Conservation (phyloP, 1,140 invertebrate species). For the Heliconius hewitsoni region DNA sequence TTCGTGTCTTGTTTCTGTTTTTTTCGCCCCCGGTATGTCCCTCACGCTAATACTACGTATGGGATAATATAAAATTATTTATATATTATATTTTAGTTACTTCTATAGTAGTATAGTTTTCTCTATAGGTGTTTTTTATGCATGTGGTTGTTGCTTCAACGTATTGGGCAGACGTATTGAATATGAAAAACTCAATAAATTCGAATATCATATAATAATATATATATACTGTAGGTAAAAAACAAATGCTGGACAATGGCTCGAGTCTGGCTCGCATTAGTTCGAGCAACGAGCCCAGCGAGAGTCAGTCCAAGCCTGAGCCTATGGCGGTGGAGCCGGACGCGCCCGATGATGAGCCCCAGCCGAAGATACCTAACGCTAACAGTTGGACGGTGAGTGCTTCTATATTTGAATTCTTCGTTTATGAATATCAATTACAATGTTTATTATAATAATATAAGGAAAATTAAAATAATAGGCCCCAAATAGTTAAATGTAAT, state of each 20-base stretch:
- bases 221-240: conserved; percentile 66
- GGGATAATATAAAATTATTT: not conserved
- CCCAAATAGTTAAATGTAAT: too few species aligned
- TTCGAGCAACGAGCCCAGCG: conserved; percentile 48
- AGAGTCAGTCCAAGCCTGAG: conserved; percentile 42
- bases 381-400: conserved; percentile 67
- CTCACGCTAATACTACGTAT: too few species aligned
- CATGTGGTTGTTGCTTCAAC: not conserved
- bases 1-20: not conserved
- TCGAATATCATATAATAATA: not conserved
- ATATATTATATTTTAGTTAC: not conserved
- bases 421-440: too few species aligned
- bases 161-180: not conserved
- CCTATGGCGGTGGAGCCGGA: conserved; percentile 38
- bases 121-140: not conserved
- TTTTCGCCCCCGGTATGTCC: not conserved
- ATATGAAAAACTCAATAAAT: not conserved
- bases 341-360: conserved; percentile 32
- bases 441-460: too few species aligned
- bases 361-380: conserved; percentile 60
- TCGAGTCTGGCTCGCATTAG: conserved; percentile 49
- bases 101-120: not conserved
- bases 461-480: too few species aligned
- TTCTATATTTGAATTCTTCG: not conserved
- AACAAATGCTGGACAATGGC: conserved; percentile 64